Base-by-base conservation (phyloP, 2,113 vertebrate species). In the Cinclus cinclus region DNA sequence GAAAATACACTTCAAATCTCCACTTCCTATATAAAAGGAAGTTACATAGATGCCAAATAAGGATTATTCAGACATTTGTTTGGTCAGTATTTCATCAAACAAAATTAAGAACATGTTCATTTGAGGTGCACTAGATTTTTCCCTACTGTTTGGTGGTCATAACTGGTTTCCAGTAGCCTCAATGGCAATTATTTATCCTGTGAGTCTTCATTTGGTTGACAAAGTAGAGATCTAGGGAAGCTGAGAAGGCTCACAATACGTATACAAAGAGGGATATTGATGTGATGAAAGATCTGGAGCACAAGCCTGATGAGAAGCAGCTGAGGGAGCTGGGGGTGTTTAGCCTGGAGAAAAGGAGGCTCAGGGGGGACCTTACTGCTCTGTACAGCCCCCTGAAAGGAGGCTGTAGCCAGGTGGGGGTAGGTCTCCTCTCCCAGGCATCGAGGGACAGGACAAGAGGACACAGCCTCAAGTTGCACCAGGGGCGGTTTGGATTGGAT, bases 281-380 rank as follows among this genome's bases (percentile, higher is more conserved):
- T 15, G 7, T 50, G 35, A 4, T 4, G 3, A 55, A 79, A 46
- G 41, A 39, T 25, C n/a, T 30, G 33, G 30, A 79, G 13, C 20
- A 21, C 15, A 79, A 11, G 7, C 21, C 49, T 47, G 21, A 21
- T 28, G 35, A 58, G 30, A 8, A 58, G 27, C 2, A 2, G 24
- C 52, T 49, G 83, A 47, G 19, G 13, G 35, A 65, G 50, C 15
- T 55, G 12, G 2, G 10, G 15, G 1, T 53, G 12, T n/a, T n/a
- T 56, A 46, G 28, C 59, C 24, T 39, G 41, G n/a, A 49, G 14
- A 49, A 85, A n/a, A 41, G 28, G 30, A 65, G 23, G 30, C 17
- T 64, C 3, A 1, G 12, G 8, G 6, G 20, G 25, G 9, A 58
- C 10, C 13, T 13, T 41, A 24, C 2, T 19, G 7, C 15, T 49